phyloP scores from a whole-genome alignment of 2,113 vertebrate genomes.

The Cephalopholis sonnerati region DNA sequence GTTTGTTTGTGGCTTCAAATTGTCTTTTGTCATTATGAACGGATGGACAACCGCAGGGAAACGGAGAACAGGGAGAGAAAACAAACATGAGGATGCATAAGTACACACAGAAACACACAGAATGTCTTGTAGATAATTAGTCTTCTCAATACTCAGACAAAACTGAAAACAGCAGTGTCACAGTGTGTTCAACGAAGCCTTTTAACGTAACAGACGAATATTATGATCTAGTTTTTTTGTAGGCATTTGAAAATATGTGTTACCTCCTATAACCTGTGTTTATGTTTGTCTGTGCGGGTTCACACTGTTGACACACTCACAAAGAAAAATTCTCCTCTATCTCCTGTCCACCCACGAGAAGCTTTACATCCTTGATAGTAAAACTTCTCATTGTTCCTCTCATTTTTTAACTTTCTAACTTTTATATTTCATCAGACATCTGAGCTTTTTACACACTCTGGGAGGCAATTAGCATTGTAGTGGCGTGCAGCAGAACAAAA shows the following conservation, averaged over 20 bases:
- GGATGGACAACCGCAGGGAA: not conserved
- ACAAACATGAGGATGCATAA: not conserved
- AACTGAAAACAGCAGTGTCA: not conserved
- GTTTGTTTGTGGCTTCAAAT: not conserved
- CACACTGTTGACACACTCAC: not conserved
- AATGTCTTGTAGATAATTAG: not conserved
- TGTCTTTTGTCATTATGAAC: conserved; percentile 16
- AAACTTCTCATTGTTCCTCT: not conserved
- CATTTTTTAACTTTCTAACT: not conserved
- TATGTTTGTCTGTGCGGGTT: not conserved
- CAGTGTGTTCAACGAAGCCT: not conserved
- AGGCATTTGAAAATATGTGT: not conserved
- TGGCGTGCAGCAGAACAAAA: not conserved
- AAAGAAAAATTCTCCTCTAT: not conserved
- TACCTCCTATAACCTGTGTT: not conserved
- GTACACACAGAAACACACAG: not conserved
- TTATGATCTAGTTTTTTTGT: too few species aligned
- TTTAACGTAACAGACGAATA: not conserved
- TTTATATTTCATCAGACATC: not conserved
- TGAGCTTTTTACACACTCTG: not conserved
- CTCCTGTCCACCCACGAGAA: not conserved
- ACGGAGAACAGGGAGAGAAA: not conserved
- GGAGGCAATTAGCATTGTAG: not conserved
- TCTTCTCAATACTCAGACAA: not conserved
- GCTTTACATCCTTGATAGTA: not conserved